Base-by-base conservation (phyloP, 2,113 vertebrate species). In the Cryptomyrus ogoouensis region DNA sequence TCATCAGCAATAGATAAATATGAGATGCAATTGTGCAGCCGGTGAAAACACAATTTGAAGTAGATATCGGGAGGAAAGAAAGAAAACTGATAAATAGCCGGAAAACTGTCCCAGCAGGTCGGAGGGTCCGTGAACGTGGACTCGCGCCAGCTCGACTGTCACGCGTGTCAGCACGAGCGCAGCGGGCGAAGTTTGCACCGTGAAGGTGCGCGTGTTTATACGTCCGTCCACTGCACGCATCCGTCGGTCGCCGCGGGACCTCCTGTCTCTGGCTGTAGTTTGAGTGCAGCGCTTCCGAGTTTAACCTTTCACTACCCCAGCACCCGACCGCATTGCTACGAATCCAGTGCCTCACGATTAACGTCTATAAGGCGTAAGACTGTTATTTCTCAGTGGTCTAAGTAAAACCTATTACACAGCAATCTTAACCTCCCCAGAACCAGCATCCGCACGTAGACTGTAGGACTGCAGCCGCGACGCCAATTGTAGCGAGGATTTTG, bases 41-140 rank as follows among this genome's bases (percentile, higher is more conserved):
- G 42, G 19, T 49, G 17, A n/a, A 35, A 21, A 74, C 27, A n/a
- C 42, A 24, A 46, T 70, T 66, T 13, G 9, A 39, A 13, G 44
- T 19, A 74, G 24, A 74, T 46, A 31, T 5, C 12, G 62, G 19
- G 62, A 31, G 2, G 15, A 35, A 21, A 50, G 47, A 31, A 24
- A 77, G 42, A 49, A 39, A 80, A 80, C 12, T 35, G 44, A 44
- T 10, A 77, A 35, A 74, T 47, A 46, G 24, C 9, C 24, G 62
- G 5, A 77, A n/a, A 77, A 88, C 0, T 88, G 88, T 88, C 88
- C 88, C 88, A 70, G 44, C 39, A 39, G 87, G 53, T 70, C 53
- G 42, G 87, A 46, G 10, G 35, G 58, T 83, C 39, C 17, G 77
- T 44, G 13, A 8, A 19, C 42, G 77, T 39, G 77, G 42, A 39